Evolutionary conservation across 2,797 vertebrate species (phyloP).

Genomic region (Molossus molossus): DNA sequence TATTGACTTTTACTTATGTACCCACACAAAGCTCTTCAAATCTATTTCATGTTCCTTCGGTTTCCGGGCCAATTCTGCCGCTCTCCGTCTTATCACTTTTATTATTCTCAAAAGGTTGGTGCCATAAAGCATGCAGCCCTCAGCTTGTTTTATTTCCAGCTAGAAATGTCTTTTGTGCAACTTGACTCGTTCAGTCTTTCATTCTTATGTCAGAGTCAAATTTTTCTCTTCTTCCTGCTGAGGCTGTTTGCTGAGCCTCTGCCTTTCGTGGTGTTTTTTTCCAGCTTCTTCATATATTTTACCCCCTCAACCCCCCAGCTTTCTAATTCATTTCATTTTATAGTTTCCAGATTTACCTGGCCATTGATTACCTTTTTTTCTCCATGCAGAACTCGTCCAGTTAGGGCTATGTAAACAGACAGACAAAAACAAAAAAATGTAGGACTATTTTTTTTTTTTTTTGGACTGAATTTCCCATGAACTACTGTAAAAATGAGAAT

Average conservation of each 20-base stretch:
- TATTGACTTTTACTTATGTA: neutral
- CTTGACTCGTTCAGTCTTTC: constrained; percentile 1
- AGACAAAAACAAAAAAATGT: neutral
- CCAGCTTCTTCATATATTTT: neutral
- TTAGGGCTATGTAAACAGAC: neutral
- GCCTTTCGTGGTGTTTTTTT: neutral
- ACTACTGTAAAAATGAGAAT: neutral
- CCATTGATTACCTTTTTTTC: neutral
- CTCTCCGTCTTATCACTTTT: neutral
- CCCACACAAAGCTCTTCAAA: neutral
- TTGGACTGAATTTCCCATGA: neutral
- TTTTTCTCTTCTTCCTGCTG: neutral
- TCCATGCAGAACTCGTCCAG: too few relatives aligned
- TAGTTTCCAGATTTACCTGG: neutral
- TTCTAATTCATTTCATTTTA: neutral
- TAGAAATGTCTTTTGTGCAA: neutral
- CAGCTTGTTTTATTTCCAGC: neutral
- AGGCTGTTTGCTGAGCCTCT: neutral
- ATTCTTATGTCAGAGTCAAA: neutral
- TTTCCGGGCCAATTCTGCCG: neutral
- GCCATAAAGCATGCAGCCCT: neutral
- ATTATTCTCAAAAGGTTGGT: neutral
- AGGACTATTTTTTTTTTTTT: neutral
- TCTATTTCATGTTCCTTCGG: neutral
- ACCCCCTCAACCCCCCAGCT: neutral